Evolutionary conservation across 37 sponge, comb jelly and placozoan genomes (phyloP).

Genomic region (Bolinopsis microptera): DNA sequence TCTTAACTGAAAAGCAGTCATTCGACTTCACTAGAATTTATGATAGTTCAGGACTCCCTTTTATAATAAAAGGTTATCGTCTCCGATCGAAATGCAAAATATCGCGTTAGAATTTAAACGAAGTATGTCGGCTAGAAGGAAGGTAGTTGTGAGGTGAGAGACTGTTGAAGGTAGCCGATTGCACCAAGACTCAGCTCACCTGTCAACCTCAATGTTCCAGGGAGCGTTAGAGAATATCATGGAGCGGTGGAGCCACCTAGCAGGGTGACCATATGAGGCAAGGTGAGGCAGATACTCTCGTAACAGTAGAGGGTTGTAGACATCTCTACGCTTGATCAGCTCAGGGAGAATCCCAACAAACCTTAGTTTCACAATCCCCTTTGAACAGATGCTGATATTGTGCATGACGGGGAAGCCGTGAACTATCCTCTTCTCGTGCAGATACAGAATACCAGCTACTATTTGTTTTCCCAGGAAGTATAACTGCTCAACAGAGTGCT

Average conservation of each 20-base stretch:
- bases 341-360: slow-evolving; percentile 44
- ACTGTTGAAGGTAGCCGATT: background rate
- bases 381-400: background rate
- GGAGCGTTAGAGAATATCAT: slow-evolving; percentile 27
- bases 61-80: too few species aligned
- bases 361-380: background rate
- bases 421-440: background rate
- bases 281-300: background rate
- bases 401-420: slow-evolving; percentile 54
- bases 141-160: too few species aligned
- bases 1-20: too few species aligned
- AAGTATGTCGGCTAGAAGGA: too few species aligned
- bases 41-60: background rate
- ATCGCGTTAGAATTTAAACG: too few species aligned
- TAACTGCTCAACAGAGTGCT: background rate
- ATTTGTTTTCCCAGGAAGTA: slow-evolving; percentile 1
- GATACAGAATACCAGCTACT: background rate
- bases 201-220: slow-evolving; percentile 38
- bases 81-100: too few species aligned
- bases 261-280: background rate
- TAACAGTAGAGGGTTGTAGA: background rate
- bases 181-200: slow-evolving; percentile 13
- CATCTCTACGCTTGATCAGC: slow-evolving; percentile 25
- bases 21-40: background rate
- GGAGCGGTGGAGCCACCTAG: slow-evolving; percentile 35